These are phyloP conservation scores for Hyles vespertilio DNA, from an alignment of 1,140 invertebrate species.

Conservation along the genomic window DNA sequence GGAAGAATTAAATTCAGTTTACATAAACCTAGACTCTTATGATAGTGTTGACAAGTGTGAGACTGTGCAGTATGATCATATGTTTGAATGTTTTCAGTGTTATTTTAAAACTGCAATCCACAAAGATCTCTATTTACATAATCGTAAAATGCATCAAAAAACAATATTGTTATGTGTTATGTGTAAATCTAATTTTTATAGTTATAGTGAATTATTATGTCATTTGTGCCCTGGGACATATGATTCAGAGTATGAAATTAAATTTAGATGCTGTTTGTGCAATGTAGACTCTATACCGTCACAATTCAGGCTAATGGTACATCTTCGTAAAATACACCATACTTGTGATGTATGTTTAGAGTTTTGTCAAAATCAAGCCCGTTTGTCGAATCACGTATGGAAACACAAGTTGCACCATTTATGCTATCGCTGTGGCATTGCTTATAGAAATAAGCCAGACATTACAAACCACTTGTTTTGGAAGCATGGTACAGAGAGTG, in stretches of 20 bases:
- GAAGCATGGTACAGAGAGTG: conserved; percentile 93
- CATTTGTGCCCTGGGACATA: conserved; percentile 88
- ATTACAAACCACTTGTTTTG: conserved; percentile 92
- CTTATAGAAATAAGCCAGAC: conserved; percentile 90
- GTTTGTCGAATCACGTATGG: conserved; percentile 89
- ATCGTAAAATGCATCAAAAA: conserved; percentile 89
- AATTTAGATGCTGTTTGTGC: conserved; percentile 85
- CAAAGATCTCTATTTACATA: conserved; percentile 89
- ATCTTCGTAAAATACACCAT: conserved; percentile 87
- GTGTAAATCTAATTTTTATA: conserved; percentile 90
- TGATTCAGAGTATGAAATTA: conserved; percentile 79
- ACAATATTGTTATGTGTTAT: conserved; percentile 87
- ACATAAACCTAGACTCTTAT: conserved; percentile 84
- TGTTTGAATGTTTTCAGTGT: conserved; percentile 90
- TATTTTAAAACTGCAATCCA: conserved; percentile 84
- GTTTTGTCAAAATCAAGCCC: conserved; percentile 84
- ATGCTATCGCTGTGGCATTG: conserved; percentile 89
- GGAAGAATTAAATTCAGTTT: conserved; percentile 77
- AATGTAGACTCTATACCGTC: conserved; percentile 84
- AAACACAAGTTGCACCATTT: conserved; percentile 91
- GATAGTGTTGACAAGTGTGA: conserved; percentile 76
- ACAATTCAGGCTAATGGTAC: conserved; percentile 90
- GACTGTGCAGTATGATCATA: conserved; percentile 74
- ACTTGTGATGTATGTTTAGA: conserved; percentile 91
- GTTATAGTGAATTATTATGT: conserved; percentile 89